These are phyloP conservation scores for Heliconius nattereri DNA, from an alignment of 1,140 invertebrate species.

Conservation along the genomic window DNA sequence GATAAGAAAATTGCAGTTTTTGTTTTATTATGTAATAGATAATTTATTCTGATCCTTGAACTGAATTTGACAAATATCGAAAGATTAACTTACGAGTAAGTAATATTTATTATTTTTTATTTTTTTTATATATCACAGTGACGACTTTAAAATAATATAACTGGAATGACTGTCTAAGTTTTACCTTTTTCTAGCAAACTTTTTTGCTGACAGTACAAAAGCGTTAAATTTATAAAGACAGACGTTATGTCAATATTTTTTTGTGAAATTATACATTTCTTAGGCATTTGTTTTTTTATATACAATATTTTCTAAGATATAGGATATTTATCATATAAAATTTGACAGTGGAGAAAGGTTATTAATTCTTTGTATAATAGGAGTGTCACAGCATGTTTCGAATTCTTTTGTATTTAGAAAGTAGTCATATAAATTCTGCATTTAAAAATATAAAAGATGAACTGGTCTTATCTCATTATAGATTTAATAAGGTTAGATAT, in stretches of 20 bases:
- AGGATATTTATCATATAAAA: not conserved
- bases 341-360: not conserved
- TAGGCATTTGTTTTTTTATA: not conserved
- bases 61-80: not conserved
- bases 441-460: not conserved
- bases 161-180: no score
- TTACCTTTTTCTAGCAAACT: not conserved
- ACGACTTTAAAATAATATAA: no score
- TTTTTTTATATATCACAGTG: no score
- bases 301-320: not conserved
- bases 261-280: no score
- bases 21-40: not conserved
- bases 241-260: not conserved
- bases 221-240: no score
- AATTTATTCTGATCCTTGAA: not conserved
- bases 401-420: slow-evolving; percentile 11
- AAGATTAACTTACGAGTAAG: no score
- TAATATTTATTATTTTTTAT: no score
- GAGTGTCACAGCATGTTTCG: not conserved
- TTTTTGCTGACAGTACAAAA: not conserved
- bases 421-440: slow-evolving; percentile 9
- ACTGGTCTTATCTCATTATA: slow-evolving; percentile 9
- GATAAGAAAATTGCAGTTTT: not conserved
- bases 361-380: not conserved
- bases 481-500: not conserved